phyloP scores from a whole-genome alignment of 1,140 invertebrate genomes.

The Leucophenga varia region DNA sequence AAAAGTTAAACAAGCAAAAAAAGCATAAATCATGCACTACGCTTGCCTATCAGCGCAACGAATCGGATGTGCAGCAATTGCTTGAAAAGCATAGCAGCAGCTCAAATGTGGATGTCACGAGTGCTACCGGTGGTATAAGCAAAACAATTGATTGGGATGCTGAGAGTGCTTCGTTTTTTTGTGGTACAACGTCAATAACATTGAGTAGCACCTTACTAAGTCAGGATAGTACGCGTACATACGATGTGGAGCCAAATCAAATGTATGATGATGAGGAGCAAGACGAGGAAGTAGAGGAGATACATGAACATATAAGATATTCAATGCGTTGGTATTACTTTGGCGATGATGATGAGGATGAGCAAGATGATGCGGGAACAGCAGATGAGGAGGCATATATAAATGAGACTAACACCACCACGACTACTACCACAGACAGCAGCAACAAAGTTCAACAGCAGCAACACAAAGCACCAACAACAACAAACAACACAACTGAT shows the following conservation, averaged over 20 bases:
- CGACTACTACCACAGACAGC: not conserved
- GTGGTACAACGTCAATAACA: too few relatives aligned
- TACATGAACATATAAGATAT: constrained; percentile 25
- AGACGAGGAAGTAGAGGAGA: constrained; percentile 2
- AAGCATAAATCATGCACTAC: constrained; percentile 36
- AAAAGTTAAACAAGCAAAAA: constrained; percentile 16
- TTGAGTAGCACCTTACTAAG: not conserved
- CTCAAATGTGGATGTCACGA: too few relatives aligned
- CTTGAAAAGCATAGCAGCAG: constrained; percentile 14
- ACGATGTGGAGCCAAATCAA: not conserved
- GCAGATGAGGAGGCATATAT: constrained; percentile 9
- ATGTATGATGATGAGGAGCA: not conserved
- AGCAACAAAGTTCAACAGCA: not conserved
- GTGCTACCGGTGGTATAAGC: constrained; percentile 3
- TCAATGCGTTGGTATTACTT: constrained; percentile 20
- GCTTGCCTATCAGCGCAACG: constrained; percentile 28
- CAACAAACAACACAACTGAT: too few relatives aligned
- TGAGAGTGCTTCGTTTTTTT: constrained; percentile 13
- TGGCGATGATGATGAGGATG: not conserved
- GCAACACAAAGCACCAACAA: not conserved
- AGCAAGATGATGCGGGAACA: not conserved
- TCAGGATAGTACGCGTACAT: not conserved
- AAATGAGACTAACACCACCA: not conserved
- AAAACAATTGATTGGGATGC: constrained; percentile 2
- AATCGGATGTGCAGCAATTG: constrained; percentile 33